These are phyloP conservation scores for Nasonia vitripennis DNA, from an alignment of 1,140 invertebrate species.

Conservation along the genomic window DNA sequence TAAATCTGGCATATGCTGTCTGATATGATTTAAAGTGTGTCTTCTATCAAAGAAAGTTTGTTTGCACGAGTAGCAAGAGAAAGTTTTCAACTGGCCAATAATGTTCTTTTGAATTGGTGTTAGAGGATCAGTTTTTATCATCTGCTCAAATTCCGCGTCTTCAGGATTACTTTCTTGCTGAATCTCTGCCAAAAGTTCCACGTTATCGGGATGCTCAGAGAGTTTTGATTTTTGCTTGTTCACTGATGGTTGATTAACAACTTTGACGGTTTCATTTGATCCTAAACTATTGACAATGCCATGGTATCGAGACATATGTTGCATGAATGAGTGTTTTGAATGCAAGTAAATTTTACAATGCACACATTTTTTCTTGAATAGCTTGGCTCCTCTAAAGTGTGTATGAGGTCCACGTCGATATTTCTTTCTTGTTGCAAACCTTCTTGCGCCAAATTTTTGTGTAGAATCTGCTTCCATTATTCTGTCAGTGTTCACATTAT, in stretches of 20 bases:
- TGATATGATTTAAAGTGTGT: conserved; percentile 69
- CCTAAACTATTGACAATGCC: conserved; percentile 43
- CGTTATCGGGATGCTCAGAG: conserved; percentile 10
- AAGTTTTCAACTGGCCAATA: conserved; percentile 72
- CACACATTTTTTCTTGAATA: conserved; percentile 67
- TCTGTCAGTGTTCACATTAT: conserved; percentile 56
- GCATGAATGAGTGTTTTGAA: conserved; percentile 65
- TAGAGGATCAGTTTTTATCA: conserved; percentile 59
- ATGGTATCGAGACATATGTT: conserved; percentile 70
- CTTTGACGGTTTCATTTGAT: neutral
- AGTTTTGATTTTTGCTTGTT: conserved; percentile 40
- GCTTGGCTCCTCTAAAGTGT: conserved; percentile 64
- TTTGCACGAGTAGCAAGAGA: conserved; percentile 69
- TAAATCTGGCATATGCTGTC: conserved; percentile 71
- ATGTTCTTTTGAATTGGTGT: conserved; percentile 70
- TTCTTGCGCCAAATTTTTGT: conserved; percentile 57
- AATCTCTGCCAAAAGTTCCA: conserved; percentile 11
- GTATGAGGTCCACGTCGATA: conserved; percentile 63
- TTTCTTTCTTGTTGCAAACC: conserved; percentile 58
- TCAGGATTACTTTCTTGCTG: conserved; percentile 31
- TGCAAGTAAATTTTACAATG: conserved; percentile 69
- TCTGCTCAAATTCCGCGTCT: conserved; percentile 40
- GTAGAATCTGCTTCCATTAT: conserved; percentile 70
- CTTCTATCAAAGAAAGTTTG: conserved; percentile 66
- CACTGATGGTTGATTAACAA: neutral